Evolutionary conservation across 2,888 invertebrate species (phyloP).

Genomic region (Acanthosepion pharaonis): DNA sequence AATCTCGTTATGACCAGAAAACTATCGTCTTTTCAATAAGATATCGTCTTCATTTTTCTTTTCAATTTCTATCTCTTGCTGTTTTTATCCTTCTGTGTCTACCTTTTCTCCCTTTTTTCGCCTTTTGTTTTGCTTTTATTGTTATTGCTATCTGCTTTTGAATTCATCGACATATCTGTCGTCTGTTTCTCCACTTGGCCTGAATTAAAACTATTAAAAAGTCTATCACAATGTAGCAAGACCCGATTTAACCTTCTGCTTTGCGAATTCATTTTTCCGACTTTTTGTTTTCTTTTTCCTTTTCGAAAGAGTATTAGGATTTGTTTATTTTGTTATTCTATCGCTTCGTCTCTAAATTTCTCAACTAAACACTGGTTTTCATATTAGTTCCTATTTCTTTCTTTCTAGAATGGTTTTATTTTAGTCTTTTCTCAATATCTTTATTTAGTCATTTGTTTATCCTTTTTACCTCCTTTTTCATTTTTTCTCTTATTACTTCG

Average conservation of each 20-base stretch:
- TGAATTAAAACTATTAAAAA: background rate
- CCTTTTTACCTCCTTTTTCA: too few species aligned
- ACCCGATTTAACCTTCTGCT: conserved; percentile 17
- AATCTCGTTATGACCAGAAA: background rate
- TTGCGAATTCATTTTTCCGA: background rate
- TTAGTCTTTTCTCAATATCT: background rate
- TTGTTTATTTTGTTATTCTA: background rate
- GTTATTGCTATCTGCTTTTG: conserved; percentile 18
- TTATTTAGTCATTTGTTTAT: too few species aligned
- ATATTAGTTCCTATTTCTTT: background rate
- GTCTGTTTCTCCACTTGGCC: conserved; percentile 20
- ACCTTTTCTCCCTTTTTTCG: background rate
- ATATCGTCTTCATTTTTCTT: background rate
- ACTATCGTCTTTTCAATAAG: conserved; percentile 17
- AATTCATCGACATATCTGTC: background rate
- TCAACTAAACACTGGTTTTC: background rate
- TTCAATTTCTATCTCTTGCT: background rate
- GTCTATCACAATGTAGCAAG: background rate
- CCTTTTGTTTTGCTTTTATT: background rate
- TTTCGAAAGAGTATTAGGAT: background rate
- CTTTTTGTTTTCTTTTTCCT: background rate
- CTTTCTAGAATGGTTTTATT: background rate
- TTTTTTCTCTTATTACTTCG: too few species aligned
- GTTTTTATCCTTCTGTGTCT: background rate
- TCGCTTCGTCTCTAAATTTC: background rate